phyloP scores from a whole-genome alignment of 2,888 invertebrate genomes.

The Hirtodrosophila alboralis region DNA sequence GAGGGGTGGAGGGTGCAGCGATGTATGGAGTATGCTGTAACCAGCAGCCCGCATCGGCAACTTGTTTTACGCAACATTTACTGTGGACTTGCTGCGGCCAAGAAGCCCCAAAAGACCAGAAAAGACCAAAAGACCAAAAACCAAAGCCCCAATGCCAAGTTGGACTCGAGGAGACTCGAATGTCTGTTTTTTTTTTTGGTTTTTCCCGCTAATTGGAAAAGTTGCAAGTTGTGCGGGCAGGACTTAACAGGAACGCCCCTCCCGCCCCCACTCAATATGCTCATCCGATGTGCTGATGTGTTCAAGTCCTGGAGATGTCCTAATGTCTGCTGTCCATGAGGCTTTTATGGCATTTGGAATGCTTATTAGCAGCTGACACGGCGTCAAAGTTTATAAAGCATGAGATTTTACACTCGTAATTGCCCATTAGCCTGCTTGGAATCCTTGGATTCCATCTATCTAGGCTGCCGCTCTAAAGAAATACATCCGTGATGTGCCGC shows the following conservation, averaged over 20 bases:
- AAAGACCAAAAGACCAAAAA: conserved; percentile 16
- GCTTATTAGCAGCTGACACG: conserved; percentile 78
- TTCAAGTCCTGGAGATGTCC: conserved; percentile 29
- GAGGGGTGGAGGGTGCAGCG: neutral
- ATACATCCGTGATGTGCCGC: conserved; percentile 26
- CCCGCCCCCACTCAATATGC: conserved; percentile 5
- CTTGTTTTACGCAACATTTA: conserved; percentile 77
- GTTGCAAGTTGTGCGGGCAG: conserved; percentile 72
- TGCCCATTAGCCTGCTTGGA: conserved; percentile 62
- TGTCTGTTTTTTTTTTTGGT: conserved; percentile 54
- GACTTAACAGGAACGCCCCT: conserved; percentile 15
- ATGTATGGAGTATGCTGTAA: conserved; percentile 5
- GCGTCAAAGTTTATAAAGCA: conserved; percentile 73
- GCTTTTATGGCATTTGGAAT: conserved; percentile 69
- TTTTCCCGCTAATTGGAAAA: conserved; percentile 81
- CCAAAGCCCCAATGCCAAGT: conserved; percentile 52
- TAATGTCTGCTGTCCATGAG: conserved; percentile 43
- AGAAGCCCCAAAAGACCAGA: conserved; percentile 46
- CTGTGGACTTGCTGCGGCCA: conserved; percentile 47
- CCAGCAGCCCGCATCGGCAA: conserved; percentile 61
- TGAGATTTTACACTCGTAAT: conserved; percentile 73
- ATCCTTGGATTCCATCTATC: conserved; percentile 3
- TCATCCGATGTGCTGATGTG: conserved; percentile 34
- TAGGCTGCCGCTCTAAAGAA: neutral
- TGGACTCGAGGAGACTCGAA: conserved; percentile 37